Base-by-base conservation (phyloP, 1,140 invertebrate species). In the Teleopsis dalmanni region DNA sequence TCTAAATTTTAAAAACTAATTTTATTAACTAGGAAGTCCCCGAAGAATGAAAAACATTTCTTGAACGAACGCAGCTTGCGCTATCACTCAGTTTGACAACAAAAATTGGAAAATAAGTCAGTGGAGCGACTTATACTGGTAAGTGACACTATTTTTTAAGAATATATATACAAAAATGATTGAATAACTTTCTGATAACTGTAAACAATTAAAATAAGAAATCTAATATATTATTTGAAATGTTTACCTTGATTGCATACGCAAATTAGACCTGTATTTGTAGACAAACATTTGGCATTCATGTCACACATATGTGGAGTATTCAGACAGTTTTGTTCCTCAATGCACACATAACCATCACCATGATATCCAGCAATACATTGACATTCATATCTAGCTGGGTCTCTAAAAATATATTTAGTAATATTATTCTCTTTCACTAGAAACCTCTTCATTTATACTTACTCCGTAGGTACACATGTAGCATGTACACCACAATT, bases 401-500 rank as follows among this genome's bases (percentile, higher is more conserved):
- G 56, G 51, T 68, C 65, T 29, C 62, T 65, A 37, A 3, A 44
- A 43, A 35, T 21, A 34, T 27, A 42, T 33, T 6, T 33, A 14
- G 22, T 16, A 33, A 23, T 3, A 27, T 27, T 38, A 26, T 47
- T 16, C 33, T 45, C 77, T 69, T 45, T 83, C 78, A 42, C 21
- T 19, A 10, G 1, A n/a, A n/a, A n/a, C n/a, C n/a, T n/a, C n/a
- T n/a, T n/a, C 4, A 1, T 13, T 10, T 7, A 21, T 0, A 55
- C 64, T 57, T 27, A 67, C 64, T 67, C 64, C 2, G 65, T 60
- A 56, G 82, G 88, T 0, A 80, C 73, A 67, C 95, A 97, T 27
- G 84, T 75, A n/a, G 89, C 91, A 62, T 93, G 81, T 4, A 70
- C 55, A 44, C 83, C 83, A 67, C 94, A 97, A 68, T 93, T 91